phyloP scores from a whole-genome alignment of 1,140 invertebrate species.

The Drosophila willistoni region DNA sequence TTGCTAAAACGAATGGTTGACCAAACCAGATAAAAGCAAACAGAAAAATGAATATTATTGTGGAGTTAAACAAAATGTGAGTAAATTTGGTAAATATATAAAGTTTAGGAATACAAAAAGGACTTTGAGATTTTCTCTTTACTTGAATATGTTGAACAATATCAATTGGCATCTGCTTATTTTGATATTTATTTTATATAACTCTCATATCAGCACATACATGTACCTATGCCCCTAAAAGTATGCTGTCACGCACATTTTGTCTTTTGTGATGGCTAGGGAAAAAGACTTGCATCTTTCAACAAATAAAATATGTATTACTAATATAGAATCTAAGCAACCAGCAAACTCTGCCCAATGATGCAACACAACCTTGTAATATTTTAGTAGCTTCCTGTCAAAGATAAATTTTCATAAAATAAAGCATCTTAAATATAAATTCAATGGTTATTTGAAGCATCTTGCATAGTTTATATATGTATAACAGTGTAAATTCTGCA shows the following conservation, averaged over 20 bases:
- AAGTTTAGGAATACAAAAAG: too few species aligned
- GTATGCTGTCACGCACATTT: background rate
- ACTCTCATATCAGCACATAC: too few species aligned
- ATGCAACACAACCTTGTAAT: background rate
- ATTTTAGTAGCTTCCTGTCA: background rate
- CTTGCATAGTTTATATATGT: background rate
- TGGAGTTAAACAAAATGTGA: too few species aligned
- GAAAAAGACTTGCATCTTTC: background rate
- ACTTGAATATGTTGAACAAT: too few species aligned
- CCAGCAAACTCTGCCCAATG: background rate
- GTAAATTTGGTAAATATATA: too few species aligned
- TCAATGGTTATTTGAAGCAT: background rate
- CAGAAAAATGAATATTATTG: background rate
- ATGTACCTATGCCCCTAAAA: background rate
- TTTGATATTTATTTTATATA: too few species aligned
- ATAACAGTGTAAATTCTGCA: conserved; percentile 20
- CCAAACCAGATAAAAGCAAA: background rate
- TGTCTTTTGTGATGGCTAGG: background rate
- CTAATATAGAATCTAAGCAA: background rate
- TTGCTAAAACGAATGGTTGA: background rate
- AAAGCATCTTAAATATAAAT: background rate
- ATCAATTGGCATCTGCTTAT: too few species aligned
- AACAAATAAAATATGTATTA: too few species aligned
- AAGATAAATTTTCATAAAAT: background rate
- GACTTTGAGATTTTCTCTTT: too few species aligned